phyloP scores from a whole-genome alignment of 37 sponge, comb jelly and placozoan species.

The Aplysina aerophoba region DNA sequence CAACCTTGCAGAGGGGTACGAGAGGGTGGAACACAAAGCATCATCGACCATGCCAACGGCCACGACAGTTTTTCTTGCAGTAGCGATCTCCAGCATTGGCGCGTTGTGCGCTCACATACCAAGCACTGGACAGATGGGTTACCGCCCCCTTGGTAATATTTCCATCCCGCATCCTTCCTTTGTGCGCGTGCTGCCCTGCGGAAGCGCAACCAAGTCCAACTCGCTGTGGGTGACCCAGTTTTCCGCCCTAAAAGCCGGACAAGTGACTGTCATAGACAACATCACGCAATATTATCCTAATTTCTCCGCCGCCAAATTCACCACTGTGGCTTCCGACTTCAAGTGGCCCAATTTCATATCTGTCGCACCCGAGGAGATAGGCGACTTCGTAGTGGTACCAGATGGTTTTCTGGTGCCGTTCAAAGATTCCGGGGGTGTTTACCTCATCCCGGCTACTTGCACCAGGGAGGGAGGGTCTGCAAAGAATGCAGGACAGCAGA shows the following conservation, averaged over 20 bases:
- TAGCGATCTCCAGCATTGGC: too few species aligned
- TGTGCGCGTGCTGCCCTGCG: conserved; percentile 36
- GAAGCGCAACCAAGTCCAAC: not conserved
- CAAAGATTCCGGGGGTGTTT: conserved; percentile 34
- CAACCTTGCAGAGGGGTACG: too few species aligned
- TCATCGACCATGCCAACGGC: too few species aligned
- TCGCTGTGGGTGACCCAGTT: conserved; percentile 67
- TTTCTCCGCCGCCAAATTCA: conserved; percentile 38
- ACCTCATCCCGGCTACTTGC: conserved; percentile 32
- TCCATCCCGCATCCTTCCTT: conserved; percentile 42
- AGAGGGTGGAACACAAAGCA: too few species aligned
- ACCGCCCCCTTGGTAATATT: conserved; percentile 47
- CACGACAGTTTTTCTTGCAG: too few species aligned
- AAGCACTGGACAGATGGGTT: not conserved
- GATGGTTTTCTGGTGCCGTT: conserved; percentile 58
- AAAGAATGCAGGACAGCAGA: not conserved
- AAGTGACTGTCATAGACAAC: conserved; percentile 27
- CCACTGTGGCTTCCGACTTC: conserved; percentile 18
- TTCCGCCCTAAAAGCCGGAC: conserved; percentile 38
- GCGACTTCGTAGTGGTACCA: conserved; percentile 41
- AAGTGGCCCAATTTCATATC: conserved; percentile 53
- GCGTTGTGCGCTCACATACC: too few species aligned
- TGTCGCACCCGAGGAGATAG: conserved; percentile 41
- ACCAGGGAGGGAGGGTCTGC: not conserved
- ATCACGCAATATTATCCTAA: conserved; percentile 20